Conservation (phyloP, 2,797 vertebrate genomes). For the Enteromius fasciolatus region DNA sequence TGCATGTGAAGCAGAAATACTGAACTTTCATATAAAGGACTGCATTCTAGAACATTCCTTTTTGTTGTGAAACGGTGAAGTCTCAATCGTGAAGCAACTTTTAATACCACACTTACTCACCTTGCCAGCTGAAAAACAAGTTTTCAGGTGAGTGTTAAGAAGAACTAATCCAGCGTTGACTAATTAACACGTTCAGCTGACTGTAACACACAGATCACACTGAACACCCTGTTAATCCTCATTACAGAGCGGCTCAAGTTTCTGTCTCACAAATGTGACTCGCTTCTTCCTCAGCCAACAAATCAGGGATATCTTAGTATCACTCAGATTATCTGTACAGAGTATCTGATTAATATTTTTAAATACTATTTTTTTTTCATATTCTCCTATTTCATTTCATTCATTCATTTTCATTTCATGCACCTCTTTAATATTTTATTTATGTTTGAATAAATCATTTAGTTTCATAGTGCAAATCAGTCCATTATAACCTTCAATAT, state of each 20-base stretch:
- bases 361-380: background rate
- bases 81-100: background rate
- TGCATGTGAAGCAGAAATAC: background rate
- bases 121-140: background rate
- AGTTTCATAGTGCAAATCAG: too few relatives aligned
- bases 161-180: background rate
- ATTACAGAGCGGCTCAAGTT: background rate
- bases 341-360: too few relatives aligned
- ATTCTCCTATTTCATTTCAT: background rate
- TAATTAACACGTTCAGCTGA: constrained; percentile 5
- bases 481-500: too few relatives aligned
- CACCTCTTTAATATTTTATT: too few relatives aligned
- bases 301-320: background rate
- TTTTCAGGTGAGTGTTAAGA: constrained; percentile 1
- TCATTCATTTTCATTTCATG: too few relatives aligned
- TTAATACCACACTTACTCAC: background rate
- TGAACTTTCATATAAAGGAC: background rate
- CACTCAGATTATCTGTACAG: background rate
- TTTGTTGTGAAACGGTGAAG: background rate
- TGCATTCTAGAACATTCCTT: background rate
- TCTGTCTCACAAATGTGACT: background rate
- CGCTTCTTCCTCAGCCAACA: too few relatives aligned
- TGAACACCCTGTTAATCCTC: background rate
- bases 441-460: too few relatives aligned
- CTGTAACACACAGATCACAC: background rate